Percentiles rank a stretch among this genome's conserved stretches.
phyloP scores from a whole-genome alignment of 1,140 invertebrate species.

The Teleogryllus occipitalis region DNA sequence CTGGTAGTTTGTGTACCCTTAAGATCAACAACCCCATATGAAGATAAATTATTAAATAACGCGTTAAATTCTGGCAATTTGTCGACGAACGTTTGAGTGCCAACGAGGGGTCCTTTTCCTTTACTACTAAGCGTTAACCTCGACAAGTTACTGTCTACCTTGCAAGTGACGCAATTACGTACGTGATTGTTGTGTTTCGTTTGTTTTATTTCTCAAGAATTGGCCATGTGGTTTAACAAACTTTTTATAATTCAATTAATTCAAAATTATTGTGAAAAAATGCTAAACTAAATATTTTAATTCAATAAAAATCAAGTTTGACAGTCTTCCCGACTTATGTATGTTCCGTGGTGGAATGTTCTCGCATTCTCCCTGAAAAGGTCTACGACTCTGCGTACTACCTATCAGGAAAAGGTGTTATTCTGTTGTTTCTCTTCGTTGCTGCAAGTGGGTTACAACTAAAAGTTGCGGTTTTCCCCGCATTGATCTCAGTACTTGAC shows the following conservation, averaged over 20 bases:
- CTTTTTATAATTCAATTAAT: too few species aligned
- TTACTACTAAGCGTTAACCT: too few species aligned
- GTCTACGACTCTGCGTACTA: neutral
- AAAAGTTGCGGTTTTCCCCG: neutral
- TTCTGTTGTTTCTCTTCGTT: neutral
- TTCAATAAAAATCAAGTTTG: too few species aligned
- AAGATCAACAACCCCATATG: too few species aligned
- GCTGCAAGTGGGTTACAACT: neutral
- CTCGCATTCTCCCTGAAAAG: neutral
- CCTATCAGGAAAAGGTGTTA: neutral
- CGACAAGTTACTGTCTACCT: neutral
- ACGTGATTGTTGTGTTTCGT: neutral
- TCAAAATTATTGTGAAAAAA: too few species aligned
- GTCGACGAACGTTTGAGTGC: too few species aligned
- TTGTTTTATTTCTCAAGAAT: neutral
- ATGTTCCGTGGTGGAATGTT: neutral
- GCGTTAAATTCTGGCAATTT: too few species aligned
- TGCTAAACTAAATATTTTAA: too few species aligned
- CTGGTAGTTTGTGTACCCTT: too few species aligned
- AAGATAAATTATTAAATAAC: too few species aligned
- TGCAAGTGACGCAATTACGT: neutral
- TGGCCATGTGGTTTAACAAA: too few species aligned
- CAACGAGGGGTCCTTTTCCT: too few species aligned
- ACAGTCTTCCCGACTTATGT: neutral
- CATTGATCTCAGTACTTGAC: slow-evolving; percentile 1